A percentile compares a stretch with the other conserved stretches of the same genome.
These are phyloP conservation scores for Sylvietta virens DNA, from an alignment of 2,113 vertebrate species.

Conservation along the genomic window DNA sequence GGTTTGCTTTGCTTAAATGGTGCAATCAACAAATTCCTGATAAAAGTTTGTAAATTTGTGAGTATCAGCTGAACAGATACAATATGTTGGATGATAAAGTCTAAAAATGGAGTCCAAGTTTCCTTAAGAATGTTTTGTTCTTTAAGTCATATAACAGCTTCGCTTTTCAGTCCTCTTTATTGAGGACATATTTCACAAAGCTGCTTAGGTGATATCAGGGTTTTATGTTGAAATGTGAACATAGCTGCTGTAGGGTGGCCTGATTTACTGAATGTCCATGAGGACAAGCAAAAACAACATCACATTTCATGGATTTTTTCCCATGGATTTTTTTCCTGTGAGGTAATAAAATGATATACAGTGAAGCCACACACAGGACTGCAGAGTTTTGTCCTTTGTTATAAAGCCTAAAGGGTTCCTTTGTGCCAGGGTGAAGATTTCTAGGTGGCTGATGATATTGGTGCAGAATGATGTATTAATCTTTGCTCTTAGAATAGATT, in stretches of 20 bases:
- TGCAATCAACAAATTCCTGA: neutral
- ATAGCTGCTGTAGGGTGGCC: neutral
- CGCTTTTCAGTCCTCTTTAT: neutral
- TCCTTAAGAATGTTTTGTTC: neutral
- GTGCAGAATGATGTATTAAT: constrained; percentile 46
- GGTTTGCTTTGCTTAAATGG: neutral
- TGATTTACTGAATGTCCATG: constrained; percentile 40
- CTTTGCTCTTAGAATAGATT: constrained; percentile 26
- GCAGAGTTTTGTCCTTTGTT: neutral
- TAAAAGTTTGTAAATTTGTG: neutral
- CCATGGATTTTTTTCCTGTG: neutral
- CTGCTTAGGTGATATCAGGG: neutral
- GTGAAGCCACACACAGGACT: neutral
- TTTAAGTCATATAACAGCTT: neutral
- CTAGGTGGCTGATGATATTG: neutral
- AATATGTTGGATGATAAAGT: neutral
- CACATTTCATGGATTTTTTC: constrained; percentile 26
- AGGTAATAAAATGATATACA: constrained; percentile 10
- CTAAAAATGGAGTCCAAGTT: neutral
- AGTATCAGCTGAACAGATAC: neutral
- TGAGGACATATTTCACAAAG: constrained; percentile 33
- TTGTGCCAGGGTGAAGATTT: neutral
- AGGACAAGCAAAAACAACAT: constrained; percentile 29
- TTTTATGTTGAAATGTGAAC: constrained; percentile 25
- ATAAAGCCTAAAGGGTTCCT: neutral